phyloP scores from a whole-genome alignment of 2,113 vertebrate genomes.

The Lichenostomus cassidix region DNA sequence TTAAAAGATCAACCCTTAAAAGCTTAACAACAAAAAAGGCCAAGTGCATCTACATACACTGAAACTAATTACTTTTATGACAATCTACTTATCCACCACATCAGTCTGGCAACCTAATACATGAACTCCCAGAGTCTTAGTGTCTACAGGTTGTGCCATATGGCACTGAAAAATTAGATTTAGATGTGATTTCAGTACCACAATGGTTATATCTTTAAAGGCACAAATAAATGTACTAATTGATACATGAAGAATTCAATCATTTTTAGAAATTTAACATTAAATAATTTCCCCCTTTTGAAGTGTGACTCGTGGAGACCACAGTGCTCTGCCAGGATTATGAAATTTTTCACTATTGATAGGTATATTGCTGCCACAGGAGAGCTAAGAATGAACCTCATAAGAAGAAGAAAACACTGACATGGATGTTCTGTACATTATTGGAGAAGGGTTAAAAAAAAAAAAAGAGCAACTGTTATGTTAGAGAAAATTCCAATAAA shows the following conservation, averaged over 20 bases:
- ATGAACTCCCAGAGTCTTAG: background rate
- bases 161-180: constrained; percentile 12
- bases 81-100: constrained; percentile 39
- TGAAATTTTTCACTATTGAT: background rate
- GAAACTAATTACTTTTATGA: constrained; percentile 47
- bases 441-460: too few species aligned
- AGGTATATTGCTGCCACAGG: background rate
- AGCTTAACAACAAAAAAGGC: constrained; percentile 34
- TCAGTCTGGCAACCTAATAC: background rate
- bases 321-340: background rate
- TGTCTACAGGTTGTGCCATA: constrained; percentile 28
- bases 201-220: background rate
- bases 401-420: background rate
- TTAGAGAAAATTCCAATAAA: background rate
- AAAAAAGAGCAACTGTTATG: background rate
- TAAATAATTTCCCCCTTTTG: background rate
- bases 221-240: background rate
- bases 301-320: background rate
- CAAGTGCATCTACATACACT: background rate
- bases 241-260: background rate
- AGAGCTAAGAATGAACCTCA: background rate
- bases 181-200: background rate
- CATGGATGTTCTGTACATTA: background rate
- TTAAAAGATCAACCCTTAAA: constrained; percentile 49
- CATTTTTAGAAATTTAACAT: background rate